phyloP scores from a whole-genome alignment of 2,113 vertebrate species.

The Callithrix jacchus region DNA sequence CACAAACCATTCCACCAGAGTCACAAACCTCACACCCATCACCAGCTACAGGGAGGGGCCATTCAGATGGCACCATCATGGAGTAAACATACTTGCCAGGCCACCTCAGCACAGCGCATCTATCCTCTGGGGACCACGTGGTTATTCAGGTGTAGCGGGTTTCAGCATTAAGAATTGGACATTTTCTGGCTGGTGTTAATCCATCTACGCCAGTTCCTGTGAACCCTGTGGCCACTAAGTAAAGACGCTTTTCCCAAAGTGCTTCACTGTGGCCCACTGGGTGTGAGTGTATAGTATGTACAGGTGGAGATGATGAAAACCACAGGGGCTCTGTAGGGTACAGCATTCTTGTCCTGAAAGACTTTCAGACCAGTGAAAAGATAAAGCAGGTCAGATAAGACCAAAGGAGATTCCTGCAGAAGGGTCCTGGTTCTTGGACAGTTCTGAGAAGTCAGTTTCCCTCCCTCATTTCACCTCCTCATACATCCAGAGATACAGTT shows the following conservation, averaged over 20 bases:
- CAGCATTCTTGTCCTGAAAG: not conserved
- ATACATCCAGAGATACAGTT: not conserved
- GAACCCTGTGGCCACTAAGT: not conserved
- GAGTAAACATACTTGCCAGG: not conserved
- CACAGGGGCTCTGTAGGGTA: not conserved
- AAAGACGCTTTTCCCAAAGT: not conserved
- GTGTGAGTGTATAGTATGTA: not conserved
- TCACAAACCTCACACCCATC: conserved; percentile 68
- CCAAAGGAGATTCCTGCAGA: not conserved
- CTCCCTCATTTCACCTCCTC: not conserved
- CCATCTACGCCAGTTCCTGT: not conserved
- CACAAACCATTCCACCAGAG: conserved; percentile 75
- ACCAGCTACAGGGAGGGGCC: conserved; percentile 53
- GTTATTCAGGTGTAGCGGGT: not conserved
- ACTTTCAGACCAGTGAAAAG: not conserved
- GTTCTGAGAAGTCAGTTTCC: not conserved
- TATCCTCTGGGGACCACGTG: not conserved
- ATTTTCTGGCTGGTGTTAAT: not conserved
- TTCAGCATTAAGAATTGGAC: not conserved
- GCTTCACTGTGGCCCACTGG: not conserved
- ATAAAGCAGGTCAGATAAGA: not conserved
- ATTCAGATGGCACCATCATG: not conserved
- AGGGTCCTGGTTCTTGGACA: not conserved
- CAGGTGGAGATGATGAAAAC: not conserved
- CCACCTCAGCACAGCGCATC: not conserved